Percentiles rank a stretch among this genome's conserved stretches.
These are phyloP conservation scores for Crocallis elinguaria DNA, from an alignment of 2,888 invertebrate species.

Conservation along the genomic window DNA sequence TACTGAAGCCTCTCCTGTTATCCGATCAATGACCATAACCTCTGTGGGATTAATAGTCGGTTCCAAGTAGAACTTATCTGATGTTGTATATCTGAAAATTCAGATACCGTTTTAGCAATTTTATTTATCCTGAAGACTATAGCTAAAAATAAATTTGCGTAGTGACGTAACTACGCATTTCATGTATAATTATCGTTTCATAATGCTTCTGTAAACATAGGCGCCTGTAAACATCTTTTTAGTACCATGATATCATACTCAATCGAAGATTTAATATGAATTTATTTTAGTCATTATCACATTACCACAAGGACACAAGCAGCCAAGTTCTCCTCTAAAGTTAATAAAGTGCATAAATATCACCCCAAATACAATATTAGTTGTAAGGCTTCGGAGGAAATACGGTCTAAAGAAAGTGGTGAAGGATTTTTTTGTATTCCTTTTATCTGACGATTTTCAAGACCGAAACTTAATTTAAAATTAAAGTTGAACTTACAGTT, in stretches of 20 bases:
- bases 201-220: background rate
- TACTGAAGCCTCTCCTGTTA: slow-evolving; percentile 88
- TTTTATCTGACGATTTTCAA: background rate
- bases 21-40: slow-evolving; percentile 93
- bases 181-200: background rate
- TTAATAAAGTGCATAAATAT: background rate
- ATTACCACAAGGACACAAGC: background rate
- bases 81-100: slow-evolving; percentile 90
- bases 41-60: slow-evolving; percentile 90
- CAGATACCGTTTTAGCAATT: too few relatives aligned
- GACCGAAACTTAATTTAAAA: background rate
- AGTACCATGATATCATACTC: background rate
- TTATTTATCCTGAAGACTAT: too few relatives aligned
- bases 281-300: too few relatives aligned
- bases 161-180: background rate
- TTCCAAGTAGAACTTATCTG: slow-evolving; percentile 95
- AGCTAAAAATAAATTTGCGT: too few relatives aligned
- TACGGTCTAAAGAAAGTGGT: slow-evolving; percentile 27
- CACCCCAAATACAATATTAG: slow-evolving; percentile 5
- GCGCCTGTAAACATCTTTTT: background rate
- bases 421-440: background rate
- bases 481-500: slow-evolving; percentile 85
- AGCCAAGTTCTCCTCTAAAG: background rate
- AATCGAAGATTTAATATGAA: too few relatives aligned
- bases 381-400: slow-evolving; percentile 52